Base-by-base conservation (phyloP, 1,140 invertebrate species). In the Solen grandis region DNA sequence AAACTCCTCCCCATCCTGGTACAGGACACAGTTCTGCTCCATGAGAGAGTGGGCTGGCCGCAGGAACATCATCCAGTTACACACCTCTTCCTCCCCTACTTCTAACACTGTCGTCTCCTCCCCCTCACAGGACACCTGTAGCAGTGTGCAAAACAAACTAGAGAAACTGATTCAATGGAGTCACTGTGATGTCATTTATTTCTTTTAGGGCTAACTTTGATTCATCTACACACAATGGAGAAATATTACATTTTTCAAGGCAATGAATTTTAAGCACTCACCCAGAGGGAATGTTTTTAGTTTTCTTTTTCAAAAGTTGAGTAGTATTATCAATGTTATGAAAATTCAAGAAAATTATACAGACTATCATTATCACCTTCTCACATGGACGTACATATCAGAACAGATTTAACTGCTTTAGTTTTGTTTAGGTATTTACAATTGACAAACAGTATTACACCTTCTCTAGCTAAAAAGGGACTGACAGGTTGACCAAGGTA, bases 1-100 rank as follows among this genome's bases (percentile, higher is more conserved):
- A n/a, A 89, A 84, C 33, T 74, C 31, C 13, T 74, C 33, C 13
- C 83, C 73, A 14, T 87, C 83, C 82, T 86, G 86, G 75, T 88
- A 89, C 29, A 86, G 86, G 10, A 87, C 65, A 29, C 88, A 52
- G 66, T 89, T 89, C 38, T 88, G 88, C 50, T 89, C 87, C 14
- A 65, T 13, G 5, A 78, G 19, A 2, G 75, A 69, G 1, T 82
- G 62, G 4, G 88, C 87, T 46, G 81, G 76, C 50, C 85, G 85
- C 33, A 88, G 38, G 81, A 89, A 89, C 86, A 85, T 88, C 54
- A 85, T 85, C 88, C 88, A 89, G 75, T 88, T 89, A 65, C 75
- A 84, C 0, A 65, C 35, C 54, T 83, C 76, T 69, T 89, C 88
- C 70, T 88, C 85, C 31, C 38, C 55, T 14, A 81, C 66, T 38